Evolutionary conservation across 2,888 invertebrate genomes (phyloP).

Genomic region (Diaprepes abbreviatus): DNA sequence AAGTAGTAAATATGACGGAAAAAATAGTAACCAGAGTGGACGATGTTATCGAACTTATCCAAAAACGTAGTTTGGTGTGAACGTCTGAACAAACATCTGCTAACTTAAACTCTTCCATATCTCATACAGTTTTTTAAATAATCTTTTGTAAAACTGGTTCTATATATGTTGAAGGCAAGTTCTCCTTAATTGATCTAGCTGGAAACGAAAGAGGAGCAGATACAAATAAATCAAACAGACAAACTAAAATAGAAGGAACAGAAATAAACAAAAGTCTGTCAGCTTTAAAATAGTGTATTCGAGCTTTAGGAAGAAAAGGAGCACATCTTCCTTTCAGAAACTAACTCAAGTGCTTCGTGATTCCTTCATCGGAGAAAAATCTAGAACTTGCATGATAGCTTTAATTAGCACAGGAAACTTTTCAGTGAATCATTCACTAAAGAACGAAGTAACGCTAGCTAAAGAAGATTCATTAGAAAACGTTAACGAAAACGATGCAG

Average conservation of each 20-base stretch:
- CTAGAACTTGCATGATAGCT: slow-evolving; percentile 99
- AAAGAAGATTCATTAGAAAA: slow-evolving; percentile 53
- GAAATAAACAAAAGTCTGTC: slow-evolving; percentile 96
- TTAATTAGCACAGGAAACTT: slow-evolving; percentile 97
- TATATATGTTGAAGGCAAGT: slow-evolving; percentile 92
- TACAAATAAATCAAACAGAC: slow-evolving; percentile 94
- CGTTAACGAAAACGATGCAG: slow-evolving; percentile 50
- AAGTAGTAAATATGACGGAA: slow-evolving; percentile 96
- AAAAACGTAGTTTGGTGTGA: slow-evolving; percentile 88
- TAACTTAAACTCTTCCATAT: slow-evolving; percentile 97
- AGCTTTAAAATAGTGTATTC: slow-evolving; percentile 97
- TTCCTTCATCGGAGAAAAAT: slow-evolving; percentile 98
- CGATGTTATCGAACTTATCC: slow-evolving; percentile 93
- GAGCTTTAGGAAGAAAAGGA: slow-evolving; percentile 94
- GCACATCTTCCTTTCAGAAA: slow-evolving; percentile 98
- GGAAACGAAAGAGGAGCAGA: slow-evolving; percentile 99
- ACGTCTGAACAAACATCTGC: slow-evolving; percentile 98
- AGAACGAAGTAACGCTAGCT: slow-evolving; percentile 63
- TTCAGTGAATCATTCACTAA: slow-evolving; percentile 97
- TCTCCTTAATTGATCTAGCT: slow-evolving; percentile 97
- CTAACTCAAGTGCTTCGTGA: slow-evolving; percentile 95
- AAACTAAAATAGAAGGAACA: slow-evolving; percentile 94
- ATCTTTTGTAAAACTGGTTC: slow-evolving; percentile 81
- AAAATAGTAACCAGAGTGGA: slow-evolving; percentile 80
- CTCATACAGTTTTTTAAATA: slow-evolving; percentile 99